A percentile compares a stretch with the other conserved stretches of the same genome.
phyloP scores from a whole-genome alignment of 2,113 vertebrate species.

The Anas platyrhynchos region DNA sequence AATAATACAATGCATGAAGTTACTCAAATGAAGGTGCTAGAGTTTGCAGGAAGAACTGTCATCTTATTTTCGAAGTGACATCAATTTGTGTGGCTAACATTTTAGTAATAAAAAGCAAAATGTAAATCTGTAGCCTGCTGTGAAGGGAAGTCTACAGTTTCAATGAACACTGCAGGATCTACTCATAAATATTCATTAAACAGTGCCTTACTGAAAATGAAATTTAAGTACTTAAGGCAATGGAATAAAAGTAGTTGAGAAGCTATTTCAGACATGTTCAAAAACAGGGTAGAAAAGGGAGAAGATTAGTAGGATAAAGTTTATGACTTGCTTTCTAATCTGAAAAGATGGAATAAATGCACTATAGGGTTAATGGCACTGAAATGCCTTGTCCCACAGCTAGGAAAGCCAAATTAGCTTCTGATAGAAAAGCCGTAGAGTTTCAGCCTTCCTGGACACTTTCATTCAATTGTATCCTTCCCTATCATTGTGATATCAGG shows the following conservation, averaged over 20 bases:
- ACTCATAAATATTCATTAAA: slow-evolving; percentile 85
- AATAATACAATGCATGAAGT: background rate
- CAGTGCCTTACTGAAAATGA: slow-evolving; percentile 77
- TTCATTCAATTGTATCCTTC: background rate
- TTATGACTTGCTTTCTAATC: background rate
- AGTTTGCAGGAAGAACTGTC: slow-evolving; percentile 55
- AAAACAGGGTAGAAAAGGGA: slow-evolving; percentile 35
- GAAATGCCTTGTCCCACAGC: background rate
- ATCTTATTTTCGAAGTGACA: slow-evolving; percentile 71
- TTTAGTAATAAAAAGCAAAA: slow-evolving; percentile 78
- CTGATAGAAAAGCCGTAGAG: background rate
- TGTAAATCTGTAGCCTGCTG: slow-evolving; percentile 77
- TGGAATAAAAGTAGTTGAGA: slow-evolving; percentile 71
- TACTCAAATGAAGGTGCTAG: slow-evolving; percentile 50
- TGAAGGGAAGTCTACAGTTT: slow-evolving; percentile 71
- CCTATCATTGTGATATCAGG: background rate
- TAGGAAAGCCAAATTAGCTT: background rate
- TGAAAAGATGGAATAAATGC: slow-evolving; percentile 1
- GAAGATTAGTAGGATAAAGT: background rate
- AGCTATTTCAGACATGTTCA: slow-evolving; percentile 50
- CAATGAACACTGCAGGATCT: slow-evolving; percentile 75
- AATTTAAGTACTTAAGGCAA: slow-evolving; percentile 81
- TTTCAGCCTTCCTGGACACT: background rate
- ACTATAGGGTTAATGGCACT: background rate
- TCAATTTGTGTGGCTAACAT: slow-evolving; percentile 77